Conservation (phyloP, 1,140 invertebrate genomes). For the Trachymyrmex septentrionalis region DNA sequence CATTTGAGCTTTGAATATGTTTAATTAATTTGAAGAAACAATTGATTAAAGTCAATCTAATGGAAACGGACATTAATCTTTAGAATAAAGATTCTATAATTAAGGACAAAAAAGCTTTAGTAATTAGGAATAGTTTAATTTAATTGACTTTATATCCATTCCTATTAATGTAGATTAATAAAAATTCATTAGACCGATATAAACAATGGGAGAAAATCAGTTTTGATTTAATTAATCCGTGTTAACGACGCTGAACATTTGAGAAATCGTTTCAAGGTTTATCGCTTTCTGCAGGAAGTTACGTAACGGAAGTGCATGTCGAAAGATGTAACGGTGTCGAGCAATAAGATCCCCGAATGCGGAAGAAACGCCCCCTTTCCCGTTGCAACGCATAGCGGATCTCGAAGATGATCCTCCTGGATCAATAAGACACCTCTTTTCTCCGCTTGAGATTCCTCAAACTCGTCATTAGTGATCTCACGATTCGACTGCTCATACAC, state of each 20-base stretch:
- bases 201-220: background rate
- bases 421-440: constrained; percentile 28
- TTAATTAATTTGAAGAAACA: too few relatives aligned
- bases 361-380: constrained; percentile 35
- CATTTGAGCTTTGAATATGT: too few relatives aligned
- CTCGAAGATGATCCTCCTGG: constrained; percentile 16
- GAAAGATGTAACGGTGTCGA: constrained; percentile 37
- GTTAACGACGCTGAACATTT: background rate
- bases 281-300: constrained; percentile 9
- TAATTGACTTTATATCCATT: too few relatives aligned
- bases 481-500: background rate
- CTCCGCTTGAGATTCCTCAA: constrained; percentile 7
- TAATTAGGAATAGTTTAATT: background rate
- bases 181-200: too few relatives aligned
- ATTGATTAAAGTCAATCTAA: too few relatives aligned
- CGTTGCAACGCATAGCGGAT: constrained; percentile 24
- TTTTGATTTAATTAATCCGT: constrained; percentile 5
- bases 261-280: background rate
- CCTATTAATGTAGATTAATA: too few relatives aligned
- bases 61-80: too few relatives aligned
- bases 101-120: too few relatives aligned
- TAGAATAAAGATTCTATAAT: too few relatives aligned
- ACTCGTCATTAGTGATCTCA: constrained; percentile 12
- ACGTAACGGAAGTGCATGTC: constrained; percentile 19
- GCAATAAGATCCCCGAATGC: constrained; percentile 41